These are phyloP conservation scores for Merluccius polli DNA, from an alignment of 2,797 vertebrate species.

Conservation along the genomic window DNA sequence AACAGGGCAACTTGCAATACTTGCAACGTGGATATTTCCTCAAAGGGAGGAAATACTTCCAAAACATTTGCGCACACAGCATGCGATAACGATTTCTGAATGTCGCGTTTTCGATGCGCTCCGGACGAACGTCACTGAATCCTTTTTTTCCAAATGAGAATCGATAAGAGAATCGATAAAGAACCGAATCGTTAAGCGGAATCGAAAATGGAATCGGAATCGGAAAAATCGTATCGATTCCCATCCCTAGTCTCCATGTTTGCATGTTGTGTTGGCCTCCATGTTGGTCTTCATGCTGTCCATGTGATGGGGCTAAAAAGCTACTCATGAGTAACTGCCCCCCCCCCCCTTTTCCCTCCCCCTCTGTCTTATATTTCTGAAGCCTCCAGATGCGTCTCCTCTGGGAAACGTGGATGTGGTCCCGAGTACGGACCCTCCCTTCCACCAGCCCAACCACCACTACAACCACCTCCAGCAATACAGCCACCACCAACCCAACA, in stretches of 20 bases:
- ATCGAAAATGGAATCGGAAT: no score
- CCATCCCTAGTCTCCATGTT: conserved; percentile 11
- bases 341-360: conserved; percentile 9
- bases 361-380: conserved; percentile 18
- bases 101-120: no score
- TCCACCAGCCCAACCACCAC: conserved; percentile 36
- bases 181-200: no score
- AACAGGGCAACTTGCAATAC: no score
- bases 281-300: conserved; percentile 47
- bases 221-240: no score
- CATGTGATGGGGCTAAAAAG: conserved; percentile 33
- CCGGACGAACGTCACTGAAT: no score
- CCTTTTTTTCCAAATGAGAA: no score
- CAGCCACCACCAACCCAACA: conserved; percentile 33
- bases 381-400: conserved; percentile 52
- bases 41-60: no score
- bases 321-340: conserved; percentile 34
- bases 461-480: conserved; percentile 22
- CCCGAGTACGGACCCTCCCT: conserved; percentile 47
- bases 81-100: no score
- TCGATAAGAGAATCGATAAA: no score
- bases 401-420: conserved; percentile 39
- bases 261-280: conserved; percentile 36
- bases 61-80: no score
- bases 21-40: no score